phyloP scores from a whole-genome alignment of 2,888 invertebrate genomes.

The Acrobasis consociella region DNA sequence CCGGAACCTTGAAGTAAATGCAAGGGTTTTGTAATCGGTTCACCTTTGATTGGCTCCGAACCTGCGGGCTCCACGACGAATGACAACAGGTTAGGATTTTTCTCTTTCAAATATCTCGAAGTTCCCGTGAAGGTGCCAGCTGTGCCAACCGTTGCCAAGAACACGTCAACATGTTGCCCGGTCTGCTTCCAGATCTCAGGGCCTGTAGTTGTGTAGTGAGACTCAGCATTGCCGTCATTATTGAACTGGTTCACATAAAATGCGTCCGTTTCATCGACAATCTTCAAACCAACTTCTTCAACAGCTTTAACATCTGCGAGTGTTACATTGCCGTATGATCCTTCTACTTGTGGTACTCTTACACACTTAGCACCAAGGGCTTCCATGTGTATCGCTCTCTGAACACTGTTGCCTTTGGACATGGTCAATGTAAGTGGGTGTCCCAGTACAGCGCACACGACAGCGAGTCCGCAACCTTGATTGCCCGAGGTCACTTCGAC shows the following conservation, averaged over 20 bases:
- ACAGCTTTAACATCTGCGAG: conserved; percentile 65
- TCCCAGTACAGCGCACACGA: conserved; percentile 69
- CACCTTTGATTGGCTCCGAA: conserved; percentile 68
- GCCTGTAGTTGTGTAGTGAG: conserved; percentile 71
- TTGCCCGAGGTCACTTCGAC: conserved; percentile 74
- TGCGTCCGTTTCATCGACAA: conserved; percentile 60
- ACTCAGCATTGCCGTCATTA: conserved; percentile 57
- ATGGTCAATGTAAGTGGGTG: conserved; percentile 71
- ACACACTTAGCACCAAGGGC: conserved; percentile 71
- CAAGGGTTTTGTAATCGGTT: conserved; percentile 66
- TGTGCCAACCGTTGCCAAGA: conserved; percentile 70
- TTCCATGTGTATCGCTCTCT: conserved; percentile 74
- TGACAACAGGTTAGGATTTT: conserved; percentile 58
- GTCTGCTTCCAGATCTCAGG: conserved; percentile 77
- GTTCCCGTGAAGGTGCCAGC: conserved; percentile 71
- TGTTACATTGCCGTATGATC: conserved; percentile 72
- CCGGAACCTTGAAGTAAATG: conserved; percentile 75
- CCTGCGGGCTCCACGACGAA: conserved; percentile 71
- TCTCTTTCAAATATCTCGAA: conserved; percentile 66
- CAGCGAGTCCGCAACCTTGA: conserved; percentile 73
- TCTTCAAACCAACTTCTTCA: conserved; percentile 57
- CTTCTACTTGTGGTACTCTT: conserved; percentile 71
- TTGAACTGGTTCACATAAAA: conserved; percentile 72
- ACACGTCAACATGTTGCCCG: conserved; percentile 68
- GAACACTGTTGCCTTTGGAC: conserved; percentile 73